Evolutionary conservation across 2,888 invertebrate genomes (phyloP).

Genomic region (Lomographa bimaculata): DNA sequence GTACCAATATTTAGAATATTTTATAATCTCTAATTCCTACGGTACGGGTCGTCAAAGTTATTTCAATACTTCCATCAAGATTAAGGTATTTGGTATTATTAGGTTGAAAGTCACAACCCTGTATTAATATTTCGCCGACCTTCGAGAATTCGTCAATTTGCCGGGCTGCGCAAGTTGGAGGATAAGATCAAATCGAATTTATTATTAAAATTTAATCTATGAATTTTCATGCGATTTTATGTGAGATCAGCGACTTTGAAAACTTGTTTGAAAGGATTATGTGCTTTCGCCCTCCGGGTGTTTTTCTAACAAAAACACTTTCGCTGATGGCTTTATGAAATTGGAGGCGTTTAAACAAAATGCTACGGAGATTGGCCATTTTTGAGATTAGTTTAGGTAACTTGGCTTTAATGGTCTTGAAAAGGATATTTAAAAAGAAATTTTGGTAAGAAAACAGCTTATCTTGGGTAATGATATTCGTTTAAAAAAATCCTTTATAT

Average conservation of each 20-base stretch:
- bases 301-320: slow-evolving; percentile 23
- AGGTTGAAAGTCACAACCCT: no score
- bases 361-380: slow-evolving; percentile 11
- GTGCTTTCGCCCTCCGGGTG: slow-evolving; percentile 13
- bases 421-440: no score
- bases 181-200: slow-evolving; percentile 9
- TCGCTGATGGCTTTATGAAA: slow-evolving; percentile 21
- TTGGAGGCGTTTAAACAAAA: slow-evolving; percentile 12
- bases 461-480: no score
- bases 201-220: slow-evolving; percentile 25
- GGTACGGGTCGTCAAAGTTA: no score
- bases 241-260: slow-evolving; percentile 22
- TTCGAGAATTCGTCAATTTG: slow-evolving; percentile 2
- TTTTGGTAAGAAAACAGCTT: no score
- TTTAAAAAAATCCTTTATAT: no score
- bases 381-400: slow-evolving; percentile 5
- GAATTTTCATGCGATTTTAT: slow-evolving; percentile 30
- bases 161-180: neutral
- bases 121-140: neutral
- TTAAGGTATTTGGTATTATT: no score
- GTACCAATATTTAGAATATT: no score
- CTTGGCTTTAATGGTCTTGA: no score
- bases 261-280: slow-evolving; percentile 26
- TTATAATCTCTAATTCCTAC: no score
- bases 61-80: no score